Conservation (phyloP, 2,888 invertebrate genomes). For the Ophraella communa region DNA sequence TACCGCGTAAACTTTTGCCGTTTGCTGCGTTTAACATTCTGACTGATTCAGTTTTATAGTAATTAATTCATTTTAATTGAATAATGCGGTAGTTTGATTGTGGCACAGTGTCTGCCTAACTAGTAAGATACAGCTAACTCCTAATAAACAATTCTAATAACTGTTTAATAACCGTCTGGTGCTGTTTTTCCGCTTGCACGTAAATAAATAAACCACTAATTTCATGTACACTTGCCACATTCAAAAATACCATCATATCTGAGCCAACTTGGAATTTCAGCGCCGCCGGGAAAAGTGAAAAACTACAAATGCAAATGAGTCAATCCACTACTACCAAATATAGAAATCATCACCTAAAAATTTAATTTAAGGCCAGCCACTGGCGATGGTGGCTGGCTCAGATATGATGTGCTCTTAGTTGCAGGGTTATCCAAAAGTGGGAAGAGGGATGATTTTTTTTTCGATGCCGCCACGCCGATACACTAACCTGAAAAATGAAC, state of each 20-base stretch:
- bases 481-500: constrained; percentile 49
- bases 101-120: constrained; percentile 42
- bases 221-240: constrained; percentile 62
- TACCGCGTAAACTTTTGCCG: constrained; percentile 10
- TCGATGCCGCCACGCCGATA: constrained; percentile 54
- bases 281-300: constrained; percentile 62
- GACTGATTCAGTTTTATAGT: constrained; percentile 17
- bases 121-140: constrained; percentile 35
- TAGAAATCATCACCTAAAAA: constrained; percentile 1
- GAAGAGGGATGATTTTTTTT: constrained; percentile 48
- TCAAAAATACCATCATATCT: constrained; percentile 70
- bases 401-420: constrained; percentile 66
- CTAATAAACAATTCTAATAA: no score
- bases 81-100: constrained; percentile 44
- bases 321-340: no score
- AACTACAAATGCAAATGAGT: constrained; percentile 18
- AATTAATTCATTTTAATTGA: constrained; percentile 30
- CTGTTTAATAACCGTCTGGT: constrained; percentile 40
- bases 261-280: constrained; percentile 62
- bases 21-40: constrained; percentile 15
- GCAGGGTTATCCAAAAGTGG: constrained; percentile 66
- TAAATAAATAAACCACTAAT: constrained; percentile 24
- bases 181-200: constrained; percentile 33
- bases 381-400: constrained; percentile 60
- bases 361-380: constrained; percentile 33